phyloP scores from a whole-genome alignment of 2,797 vertebrate species.

The Labroides dimidiatus region DNA sequence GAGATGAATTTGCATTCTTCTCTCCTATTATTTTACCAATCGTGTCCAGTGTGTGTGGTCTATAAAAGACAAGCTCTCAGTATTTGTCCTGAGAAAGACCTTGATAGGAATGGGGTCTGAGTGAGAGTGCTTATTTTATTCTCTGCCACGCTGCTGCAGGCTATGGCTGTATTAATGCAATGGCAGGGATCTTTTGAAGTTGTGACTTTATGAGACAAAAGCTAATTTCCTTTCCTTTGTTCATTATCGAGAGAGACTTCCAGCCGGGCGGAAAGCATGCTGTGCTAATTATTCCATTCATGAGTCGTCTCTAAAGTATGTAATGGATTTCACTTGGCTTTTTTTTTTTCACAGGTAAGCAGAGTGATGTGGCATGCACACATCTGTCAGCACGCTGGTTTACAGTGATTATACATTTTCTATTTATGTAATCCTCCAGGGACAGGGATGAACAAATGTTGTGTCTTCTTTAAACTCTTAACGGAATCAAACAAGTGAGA shows the following conservation, averaged over 20 bases:
- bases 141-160: slow-evolving; percentile 88
- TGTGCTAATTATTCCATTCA: slow-evolving; percentile 97
- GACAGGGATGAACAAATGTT: slow-evolving; percentile 24
- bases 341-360: slow-evolving; percentile 90
- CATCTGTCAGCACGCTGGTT: slow-evolving; percentile 57
- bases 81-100: slow-evolving; percentile 97
- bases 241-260: slow-evolving; percentile 97
- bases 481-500: slow-evolving; percentile 5
- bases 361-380: slow-evolving; percentile 48
- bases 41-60: slow-evolving; percentile 72
- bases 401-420: slow-evolving; percentile 36
- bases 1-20: slow-evolving; percentile 28
- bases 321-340: slow-evolving; percentile 94
- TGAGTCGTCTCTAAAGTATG: slow-evolving; percentile 92
- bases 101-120: slow-evolving; percentile 88
- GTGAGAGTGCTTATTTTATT: slow-evolving; percentile 92
- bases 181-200: slow-evolving; percentile 97
- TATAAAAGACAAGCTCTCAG: slow-evolving; percentile 80
- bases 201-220: slow-evolving; percentile 98
- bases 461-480: background rate
- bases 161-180: slow-evolving; percentile 97
- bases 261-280: slow-evolving; percentile 95
- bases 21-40: slow-evolving; percentile 34
- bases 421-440: slow-evolving; percentile 34
- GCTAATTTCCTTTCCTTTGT: slow-evolving; percentile 97